Evolutionary conservation across 37 sponge, comb jelly and placozoan species (phyloP).

Genomic region (Beroe ovata): DNA sequence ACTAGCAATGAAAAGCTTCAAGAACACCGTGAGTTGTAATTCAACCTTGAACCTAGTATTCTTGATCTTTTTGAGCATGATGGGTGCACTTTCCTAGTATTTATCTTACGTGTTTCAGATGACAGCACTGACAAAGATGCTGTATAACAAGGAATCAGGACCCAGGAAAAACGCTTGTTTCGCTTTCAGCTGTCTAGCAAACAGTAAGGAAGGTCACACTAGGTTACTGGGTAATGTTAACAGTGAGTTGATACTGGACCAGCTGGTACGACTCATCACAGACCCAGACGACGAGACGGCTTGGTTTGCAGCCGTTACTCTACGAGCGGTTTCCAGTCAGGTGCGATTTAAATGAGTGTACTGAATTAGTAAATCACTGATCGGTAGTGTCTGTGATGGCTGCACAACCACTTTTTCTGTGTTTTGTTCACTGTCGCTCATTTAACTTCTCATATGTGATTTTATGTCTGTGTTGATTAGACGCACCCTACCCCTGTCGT

Average conservation of each 20-base stretch:
- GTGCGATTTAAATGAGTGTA: not conserved
- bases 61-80: too few relatives aligned
- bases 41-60: too few relatives aligned
- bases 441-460: too few relatives aligned
- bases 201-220: constrained; percentile 60
- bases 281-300: constrained; percentile 65
- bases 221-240: constrained; percentile 59
- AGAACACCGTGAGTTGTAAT: constrained; percentile 64
- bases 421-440: too few relatives aligned
- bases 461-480: too few relatives aligned
- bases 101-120: too few relatives aligned
- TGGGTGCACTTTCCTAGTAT: too few relatives aligned
- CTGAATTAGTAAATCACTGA: too few relatives aligned
- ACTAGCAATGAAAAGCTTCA: constrained; percentile 36
- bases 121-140: constrained; percentile 65
- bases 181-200: constrained; percentile 67
- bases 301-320: constrained; percentile 66
- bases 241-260: constrained; percentile 55
- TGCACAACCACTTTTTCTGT: too few relatives aligned
- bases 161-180: constrained; percentile 68
- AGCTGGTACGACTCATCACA: constrained; percentile 49
- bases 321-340: constrained; percentile 15
- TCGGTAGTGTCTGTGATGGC: too few relatives aligned
- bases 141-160: constrained; percentile 38
- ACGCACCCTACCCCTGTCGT: too few relatives aligned